Evolutionary conservation across 2,888 invertebrate genomes (phyloP).

Genomic region (Charanyca ferruginea): DNA sequence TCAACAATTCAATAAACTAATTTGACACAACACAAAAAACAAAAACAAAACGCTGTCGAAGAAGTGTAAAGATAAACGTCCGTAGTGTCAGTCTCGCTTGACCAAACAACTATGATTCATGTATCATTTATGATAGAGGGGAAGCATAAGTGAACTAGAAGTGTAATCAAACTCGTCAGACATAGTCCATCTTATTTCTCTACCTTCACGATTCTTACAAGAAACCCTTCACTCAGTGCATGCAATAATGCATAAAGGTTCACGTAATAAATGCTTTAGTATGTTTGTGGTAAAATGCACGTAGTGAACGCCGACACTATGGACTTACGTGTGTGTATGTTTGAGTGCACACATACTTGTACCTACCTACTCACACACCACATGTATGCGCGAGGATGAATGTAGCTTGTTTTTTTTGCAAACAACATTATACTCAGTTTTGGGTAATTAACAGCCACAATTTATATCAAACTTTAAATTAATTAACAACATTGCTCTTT

Average conservation of each 20-base stretch:
- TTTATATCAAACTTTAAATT: conserved; percentile 30
- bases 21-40: conserved; percentile 37
- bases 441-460: conserved; percentile 46
- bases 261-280: conserved; percentile 70
- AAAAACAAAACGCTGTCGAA: conserved; percentile 50
- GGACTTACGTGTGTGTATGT: conserved; percentile 53
- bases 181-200: conserved; percentile 27
- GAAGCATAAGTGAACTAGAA: conserved; percentile 46
- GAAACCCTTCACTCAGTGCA: conserved; percentile 35
- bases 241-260: conserved; percentile 70
- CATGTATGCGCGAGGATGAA: conserved; percentile 60
- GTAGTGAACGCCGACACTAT: conserved; percentile 63
- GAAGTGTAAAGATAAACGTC: conserved; percentile 53
- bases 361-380: conserved; percentile 52
- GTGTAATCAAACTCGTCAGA: conserved; percentile 40
- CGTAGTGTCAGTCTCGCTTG: conserved; percentile 45
- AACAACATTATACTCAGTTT: conserved; percentile 35
- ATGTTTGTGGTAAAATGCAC: conserved; percentile 67
- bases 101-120: conserved; percentile 63
- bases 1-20: conserved; percentile 32
- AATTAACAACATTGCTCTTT: conserved; percentile 37
- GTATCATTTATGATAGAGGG: conserved; percentile 47
- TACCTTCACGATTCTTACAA: conserved; percentile 19
- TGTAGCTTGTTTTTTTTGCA: conserved; percentile 66
- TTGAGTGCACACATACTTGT: conserved; percentile 59